Conservation (phyloP, 2,113 vertebrate species). For the Sinocyclocheilus anshuiensis region DNA sequence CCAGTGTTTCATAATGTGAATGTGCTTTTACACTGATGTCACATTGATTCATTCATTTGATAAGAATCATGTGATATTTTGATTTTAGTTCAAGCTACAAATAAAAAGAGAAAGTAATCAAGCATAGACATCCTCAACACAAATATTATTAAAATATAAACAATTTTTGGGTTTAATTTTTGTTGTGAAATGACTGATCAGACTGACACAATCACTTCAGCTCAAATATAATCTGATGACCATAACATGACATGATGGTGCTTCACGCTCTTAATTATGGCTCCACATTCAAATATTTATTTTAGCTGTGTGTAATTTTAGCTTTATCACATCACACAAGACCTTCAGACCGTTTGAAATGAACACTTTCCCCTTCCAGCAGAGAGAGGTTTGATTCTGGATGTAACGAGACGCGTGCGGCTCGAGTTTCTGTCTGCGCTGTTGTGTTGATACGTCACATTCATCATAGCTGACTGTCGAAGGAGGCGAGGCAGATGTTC, state of each 20-base stretch:
- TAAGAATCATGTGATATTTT: no score
- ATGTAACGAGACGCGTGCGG: no score
- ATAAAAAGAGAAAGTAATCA: not conserved
- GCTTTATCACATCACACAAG: not conserved
- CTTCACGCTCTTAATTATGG: not conserved
- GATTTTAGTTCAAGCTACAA: not conserved
- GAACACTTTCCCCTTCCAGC: not conserved
- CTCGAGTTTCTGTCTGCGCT: conserved; percentile 59
- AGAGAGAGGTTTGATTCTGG: not conserved
- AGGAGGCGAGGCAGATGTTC: conserved; percentile 77
- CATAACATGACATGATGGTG: not conserved
- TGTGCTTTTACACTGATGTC: no score
- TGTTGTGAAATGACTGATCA: not conserved
- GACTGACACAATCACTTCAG: not conserved
- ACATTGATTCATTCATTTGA: not conserved
- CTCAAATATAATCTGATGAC: not conserved
- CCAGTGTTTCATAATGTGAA: no score
- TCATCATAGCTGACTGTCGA: conserved; percentile 68
- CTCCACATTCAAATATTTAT: not conserved
- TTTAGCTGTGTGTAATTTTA: not conserved
- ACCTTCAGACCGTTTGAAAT: not conserved
- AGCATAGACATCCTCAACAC: not conserved
- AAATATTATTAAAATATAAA: not conserved
- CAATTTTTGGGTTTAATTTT: not conserved
- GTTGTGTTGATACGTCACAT: conserved; percentile 62